Percentiles rank a stretch among this genome's conserved stretches.
Conservation (phyloP, 2,888 invertebrate genomes). For the Leucophenga maculata region DNA sequence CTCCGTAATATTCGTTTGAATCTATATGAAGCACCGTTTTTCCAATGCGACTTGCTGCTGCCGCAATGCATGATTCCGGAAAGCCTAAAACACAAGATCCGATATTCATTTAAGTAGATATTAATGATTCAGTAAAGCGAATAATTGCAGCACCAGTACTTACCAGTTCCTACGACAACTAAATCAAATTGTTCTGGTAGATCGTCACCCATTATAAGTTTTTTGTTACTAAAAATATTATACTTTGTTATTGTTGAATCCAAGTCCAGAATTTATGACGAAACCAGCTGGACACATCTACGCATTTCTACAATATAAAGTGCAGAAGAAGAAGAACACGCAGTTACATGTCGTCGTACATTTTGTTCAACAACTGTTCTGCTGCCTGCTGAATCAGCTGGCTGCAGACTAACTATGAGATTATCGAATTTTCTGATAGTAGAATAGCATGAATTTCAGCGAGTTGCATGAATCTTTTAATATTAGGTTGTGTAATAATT, state of each 20-base stretch:
- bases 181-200: slow-evolving; percentile 91
- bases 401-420: too few relatives aligned
- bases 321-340: too few relatives aligned
- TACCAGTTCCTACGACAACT: slow-evolving; percentile 92
- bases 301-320: too few relatives aligned
- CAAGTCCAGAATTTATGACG: too few relatives aligned
- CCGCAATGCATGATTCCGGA: slow-evolving; percentile 94
- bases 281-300: too few relatives aligned
- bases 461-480: too few relatives aligned
- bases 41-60: slow-evolving; percentile 93
- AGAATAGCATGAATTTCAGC: too few relatives aligned
- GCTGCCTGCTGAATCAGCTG: too few relatives aligned
- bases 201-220: slow-evolving; percentile 80
- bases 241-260: too few relatives aligned
- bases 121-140: background rate
- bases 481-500: slow-evolving; percentile 64
- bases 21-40: slow-evolving; percentile 95
- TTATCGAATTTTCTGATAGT: too few relatives aligned
- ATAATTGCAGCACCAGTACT: slow-evolving; percentile 35
- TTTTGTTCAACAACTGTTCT: too few relatives aligned
- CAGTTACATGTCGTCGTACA: too few relatives aligned
- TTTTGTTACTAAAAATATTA: background rate
- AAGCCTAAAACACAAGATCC: slow-evolving; percentile 76
- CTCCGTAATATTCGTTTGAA: slow-evolving; percentile 93
- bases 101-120: slow-evolving; percentile 36